A percentile compares a stretch with the other conserved stretches of the same genome.
Evolutionary conservation across 2,888 invertebrate genomes (phyloP).

Genomic region (Scaeva pyrastri): DNA sequence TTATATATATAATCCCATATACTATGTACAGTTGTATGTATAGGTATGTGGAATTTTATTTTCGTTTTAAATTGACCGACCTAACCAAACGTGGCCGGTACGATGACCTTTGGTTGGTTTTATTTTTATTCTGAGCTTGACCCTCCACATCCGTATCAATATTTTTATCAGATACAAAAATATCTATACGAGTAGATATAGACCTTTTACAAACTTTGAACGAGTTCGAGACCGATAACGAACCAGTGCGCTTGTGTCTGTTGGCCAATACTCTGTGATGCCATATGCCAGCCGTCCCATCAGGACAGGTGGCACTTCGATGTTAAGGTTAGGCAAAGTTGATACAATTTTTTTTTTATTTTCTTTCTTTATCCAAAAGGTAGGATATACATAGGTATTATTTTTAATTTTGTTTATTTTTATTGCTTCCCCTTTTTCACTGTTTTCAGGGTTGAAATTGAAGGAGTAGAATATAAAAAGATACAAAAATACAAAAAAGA

Average conservation of each 20-base stretch:
- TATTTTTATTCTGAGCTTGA: not conserved
- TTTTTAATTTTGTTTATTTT: not conserved
- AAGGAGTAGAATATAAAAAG: not conserved
- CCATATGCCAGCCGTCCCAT: too few relatives aligned
- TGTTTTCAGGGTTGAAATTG: not conserved
- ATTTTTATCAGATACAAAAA: not conserved
- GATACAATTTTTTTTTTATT: not conserved
- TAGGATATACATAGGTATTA: not conserved
- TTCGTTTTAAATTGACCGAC: slow-evolving; percentile 42
- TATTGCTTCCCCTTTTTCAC: not conserved
- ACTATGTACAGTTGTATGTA: too few relatives aligned
- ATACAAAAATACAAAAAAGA: not conserved
- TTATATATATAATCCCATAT: too few relatives aligned
- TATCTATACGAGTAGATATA: slow-evolving; percentile 20
- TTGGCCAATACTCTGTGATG: slow-evolving; percentile 27
- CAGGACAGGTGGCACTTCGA: slow-evolving; percentile 54
- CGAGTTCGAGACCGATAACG: slow-evolving; percentile 51
- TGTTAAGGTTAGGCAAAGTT: not conserved
- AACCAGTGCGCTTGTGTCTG: slow-evolving; percentile 35
- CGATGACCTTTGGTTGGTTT: not conserved
- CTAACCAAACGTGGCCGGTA: not conserved
- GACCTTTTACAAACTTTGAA: slow-evolving; percentile 28
- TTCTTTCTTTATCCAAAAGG: slow-evolving; percentile 3
- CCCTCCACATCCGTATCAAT: not conserved
- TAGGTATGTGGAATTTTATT: not conserved